Evolutionary conservation across 2,888 invertebrate genomes (phyloP), one percentile per base, ranked within the genome.

Genomic region (Mellilla xanthometata): DNA sequence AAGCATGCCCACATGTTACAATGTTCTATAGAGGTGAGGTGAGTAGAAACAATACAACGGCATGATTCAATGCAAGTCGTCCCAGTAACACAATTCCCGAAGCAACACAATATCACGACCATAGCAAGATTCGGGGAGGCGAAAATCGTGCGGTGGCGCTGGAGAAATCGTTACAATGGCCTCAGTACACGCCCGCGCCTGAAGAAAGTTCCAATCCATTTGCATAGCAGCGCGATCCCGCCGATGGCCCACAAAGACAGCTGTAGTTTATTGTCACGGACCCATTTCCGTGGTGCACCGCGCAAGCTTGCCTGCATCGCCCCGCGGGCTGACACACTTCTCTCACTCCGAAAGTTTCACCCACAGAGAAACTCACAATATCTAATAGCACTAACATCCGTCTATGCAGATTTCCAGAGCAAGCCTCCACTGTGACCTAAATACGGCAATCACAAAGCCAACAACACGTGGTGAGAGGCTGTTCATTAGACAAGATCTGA

Each of bases 391-490:
- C 80, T 75, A 58, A 84, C 85, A 86, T 87, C 87, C 87, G 86
- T 85, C 83, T 86, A 87, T 86, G 87, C 85, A 86, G 85, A 87
- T 87, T 87, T 84, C 83, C 85, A 85, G 85, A 86, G 80, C 84
- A 75, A 80, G 73, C 78, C 79, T 82, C 75, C 76, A 76, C 70
- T 65, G 61, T 76, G 81, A 81, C 82, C 86, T 81, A 85, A 84
- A 85, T 85, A 80, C 55, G 68, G 66, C 62, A 67, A 58, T 62
- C 71, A 81, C 75, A 77, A 76, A 75, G 72, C 71, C 60, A 76
- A 70, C 63, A 66, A 66, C 68, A 65, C 61, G 59, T 68, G 65
- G 67, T 72, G 72, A 78, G 70, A 76, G 68, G 56, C 52, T 30
- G 29, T 66, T 72, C 65, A 68, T 72, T 70, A 15, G 38, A 43